These are phyloP conservation scores for Scatophagus argus DNA, from an alignment of 2,113 vertebrate species.

Conservation along the genomic window DNA sequence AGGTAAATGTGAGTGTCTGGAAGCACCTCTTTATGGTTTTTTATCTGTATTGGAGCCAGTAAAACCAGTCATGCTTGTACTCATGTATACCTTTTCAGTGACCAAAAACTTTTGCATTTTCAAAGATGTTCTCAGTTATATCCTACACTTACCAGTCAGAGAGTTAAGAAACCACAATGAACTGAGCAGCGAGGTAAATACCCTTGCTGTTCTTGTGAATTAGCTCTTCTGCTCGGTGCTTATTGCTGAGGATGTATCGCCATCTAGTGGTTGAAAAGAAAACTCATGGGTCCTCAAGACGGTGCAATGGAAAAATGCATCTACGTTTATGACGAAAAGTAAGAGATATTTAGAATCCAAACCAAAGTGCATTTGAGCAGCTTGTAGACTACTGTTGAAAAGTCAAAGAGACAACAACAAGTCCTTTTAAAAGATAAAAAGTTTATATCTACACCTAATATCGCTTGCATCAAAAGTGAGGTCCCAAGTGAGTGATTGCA, in stretches of 20 bases:
- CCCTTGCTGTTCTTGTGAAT: background rate
- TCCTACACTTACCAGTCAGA: background rate
- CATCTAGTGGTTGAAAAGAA: constrained; percentile 65
- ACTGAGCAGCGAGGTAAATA: constrained; percentile 1
- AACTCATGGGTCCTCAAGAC: background rate
- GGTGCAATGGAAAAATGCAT: background rate
- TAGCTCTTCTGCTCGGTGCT: background rate
- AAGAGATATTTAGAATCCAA: background rate
- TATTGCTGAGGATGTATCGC: constrained; percentile 49
- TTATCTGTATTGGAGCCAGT: background rate
- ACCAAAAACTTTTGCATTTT: background rate
- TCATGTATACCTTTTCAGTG: background rate
- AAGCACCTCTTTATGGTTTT: background rate
- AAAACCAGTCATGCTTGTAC: background rate
- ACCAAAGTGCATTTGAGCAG: background rate
- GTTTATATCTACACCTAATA: too few relatives aligned
- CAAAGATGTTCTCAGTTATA: background rate
- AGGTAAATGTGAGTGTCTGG: background rate
- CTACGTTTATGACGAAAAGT: background rate
- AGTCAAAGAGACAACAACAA: background rate
- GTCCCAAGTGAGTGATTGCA: too few relatives aligned
- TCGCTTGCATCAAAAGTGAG: too few relatives aligned
- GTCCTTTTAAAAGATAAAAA: too few relatives aligned
- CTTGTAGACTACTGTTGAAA: too few relatives aligned
- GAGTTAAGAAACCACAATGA: background rate